A percentile compares a stretch with the other conserved stretches of the same genome.
Conservation (phyloP, 2,797 vertebrate species). For the Heteromormyrus szaboi region DNA sequence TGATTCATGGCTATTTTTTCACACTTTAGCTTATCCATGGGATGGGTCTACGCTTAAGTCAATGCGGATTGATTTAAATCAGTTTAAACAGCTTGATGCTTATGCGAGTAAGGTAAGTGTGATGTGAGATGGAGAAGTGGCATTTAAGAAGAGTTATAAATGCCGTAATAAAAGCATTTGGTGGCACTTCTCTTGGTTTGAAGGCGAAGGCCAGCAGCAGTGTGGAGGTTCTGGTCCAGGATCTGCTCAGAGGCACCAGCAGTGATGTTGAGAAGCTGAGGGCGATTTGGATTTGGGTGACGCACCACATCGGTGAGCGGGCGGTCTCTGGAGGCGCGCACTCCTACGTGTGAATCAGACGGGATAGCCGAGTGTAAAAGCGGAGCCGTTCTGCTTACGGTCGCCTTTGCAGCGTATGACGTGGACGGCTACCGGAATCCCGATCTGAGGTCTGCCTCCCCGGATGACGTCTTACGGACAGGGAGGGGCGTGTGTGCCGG, state of each 20-base stretch:
- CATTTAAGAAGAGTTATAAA: background rate
- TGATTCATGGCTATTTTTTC: background rate
- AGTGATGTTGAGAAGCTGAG: constrained; percentile 42
- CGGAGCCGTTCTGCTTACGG: background rate
- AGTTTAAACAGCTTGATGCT: constrained; percentile 62
- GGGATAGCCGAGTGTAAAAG: background rate
- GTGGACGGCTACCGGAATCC: background rate
- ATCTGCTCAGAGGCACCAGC: constrained; percentile 53
- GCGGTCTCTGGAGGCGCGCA: background rate
- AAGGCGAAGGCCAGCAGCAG: constrained; percentile 52
- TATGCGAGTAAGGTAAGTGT: constrained; percentile 59
- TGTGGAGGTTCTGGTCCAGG: constrained; percentile 26
- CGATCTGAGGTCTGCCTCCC: background rate
- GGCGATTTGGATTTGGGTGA: constrained; percentile 27
- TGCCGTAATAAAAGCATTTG: background rate
- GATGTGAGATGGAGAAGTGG: background rate
- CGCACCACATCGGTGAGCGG: constrained; percentile 22
- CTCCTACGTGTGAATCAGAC: background rate
- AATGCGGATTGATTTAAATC: constrained; percentile 57
- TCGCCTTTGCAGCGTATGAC: constrained; percentile 13
- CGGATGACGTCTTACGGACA: constrained; percentile 18
- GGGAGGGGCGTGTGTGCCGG: constrained; percentile 24
- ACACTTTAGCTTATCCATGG: constrained; percentile 63
- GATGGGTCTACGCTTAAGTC: constrained; percentile 67
- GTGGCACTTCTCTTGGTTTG: background rate